Conservation (phyloP, 2,888 invertebrate species). For the Abrostola tripartita region DNA sequence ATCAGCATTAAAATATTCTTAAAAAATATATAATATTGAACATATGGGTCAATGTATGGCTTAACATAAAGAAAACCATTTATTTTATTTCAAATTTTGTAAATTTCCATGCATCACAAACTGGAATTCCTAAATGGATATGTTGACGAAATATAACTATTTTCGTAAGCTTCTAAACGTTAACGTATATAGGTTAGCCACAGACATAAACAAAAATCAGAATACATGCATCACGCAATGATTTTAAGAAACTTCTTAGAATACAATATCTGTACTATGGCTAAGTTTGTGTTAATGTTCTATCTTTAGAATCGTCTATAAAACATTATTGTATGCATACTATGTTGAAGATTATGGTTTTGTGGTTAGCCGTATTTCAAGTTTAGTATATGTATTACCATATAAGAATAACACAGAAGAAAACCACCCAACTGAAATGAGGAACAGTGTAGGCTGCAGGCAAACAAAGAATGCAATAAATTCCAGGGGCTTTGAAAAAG, state of each 20-base stretch:
- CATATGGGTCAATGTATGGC: no score
- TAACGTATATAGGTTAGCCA: slow-evolving; percentile 47
- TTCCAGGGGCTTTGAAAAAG: no score
- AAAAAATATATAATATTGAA: no score
- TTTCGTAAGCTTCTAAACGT: slow-evolving; percentile 41
- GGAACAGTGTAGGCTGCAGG: no score
- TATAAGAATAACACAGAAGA: no score
- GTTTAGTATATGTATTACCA: neutral
- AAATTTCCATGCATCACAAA: no score
- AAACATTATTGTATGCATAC: neutral
- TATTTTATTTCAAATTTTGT: no score
- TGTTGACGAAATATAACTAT: slow-evolving; percentile 52
- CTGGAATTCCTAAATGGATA: slow-evolving; percentile 42
- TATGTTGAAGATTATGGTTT: slow-evolving; percentile 10
- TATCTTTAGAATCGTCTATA: slow-evolving; percentile 7
- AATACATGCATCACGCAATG: slow-evolving; percentile 39
- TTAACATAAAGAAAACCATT: no score
- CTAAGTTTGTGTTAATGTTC: slow-evolving; percentile 23
- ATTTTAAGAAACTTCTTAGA: slow-evolving; percentile 41
- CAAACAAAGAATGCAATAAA: no score
- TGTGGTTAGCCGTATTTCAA: slow-evolving; percentile 2
- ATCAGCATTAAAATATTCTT: no score
- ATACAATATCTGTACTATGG: slow-evolving; percentile 21
- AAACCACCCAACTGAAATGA: no score
- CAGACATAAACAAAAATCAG: slow-evolving; percentile 49